Evolutionary conservation across 2,888 invertebrate genomes (phyloP).

Genomic region (Coleophora deauratella): DNA sequence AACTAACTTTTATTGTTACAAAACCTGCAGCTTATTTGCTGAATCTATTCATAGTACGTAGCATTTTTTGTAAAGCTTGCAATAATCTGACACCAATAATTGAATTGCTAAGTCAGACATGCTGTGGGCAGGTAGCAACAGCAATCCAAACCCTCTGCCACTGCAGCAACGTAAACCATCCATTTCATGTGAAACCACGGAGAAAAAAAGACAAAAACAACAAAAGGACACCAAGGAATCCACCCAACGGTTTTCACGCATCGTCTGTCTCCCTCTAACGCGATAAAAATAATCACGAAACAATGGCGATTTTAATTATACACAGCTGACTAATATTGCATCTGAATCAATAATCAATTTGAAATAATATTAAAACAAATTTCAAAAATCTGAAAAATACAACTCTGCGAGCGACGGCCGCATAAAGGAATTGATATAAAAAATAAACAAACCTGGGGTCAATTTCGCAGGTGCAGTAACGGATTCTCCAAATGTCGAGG

Average conservation of each 20-base stretch:
- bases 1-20: too few species aligned
- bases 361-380: too few species aligned
- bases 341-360: too few species aligned
- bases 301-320: constrained; percentile 56
- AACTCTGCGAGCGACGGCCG: neutral
- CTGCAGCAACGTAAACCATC: constrained; percentile 1
- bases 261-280: constrained; percentile 54
- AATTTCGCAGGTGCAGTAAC: constrained; percentile 82
- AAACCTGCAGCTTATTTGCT: too few species aligned
- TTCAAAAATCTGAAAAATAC: too few species aligned
- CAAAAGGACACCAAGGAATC: constrained; percentile 47
- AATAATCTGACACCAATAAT: constrained; percentile 16
- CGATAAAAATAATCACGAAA: constrained; percentile 64
- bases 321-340: constrained; percentile 40
- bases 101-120: constrained; percentile 11
- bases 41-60: neutral
- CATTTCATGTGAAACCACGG: constrained; percentile 4
- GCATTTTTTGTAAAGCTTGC: constrained; percentile 8
- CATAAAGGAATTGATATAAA: constrained; percentile 9
- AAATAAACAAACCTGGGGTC: constrained; percentile 86
- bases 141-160: neutral
- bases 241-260: constrained; percentile 53
- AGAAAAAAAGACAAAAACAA: constrained; percentile 22
- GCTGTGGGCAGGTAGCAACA: constrained; percentile 7
- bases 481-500: constrained; percentile 88